These are phyloP conservation scores for Gymnogyps californianus DNA, from an alignment of 2,113 vertebrate species.

Conservation along the genomic window DNA sequence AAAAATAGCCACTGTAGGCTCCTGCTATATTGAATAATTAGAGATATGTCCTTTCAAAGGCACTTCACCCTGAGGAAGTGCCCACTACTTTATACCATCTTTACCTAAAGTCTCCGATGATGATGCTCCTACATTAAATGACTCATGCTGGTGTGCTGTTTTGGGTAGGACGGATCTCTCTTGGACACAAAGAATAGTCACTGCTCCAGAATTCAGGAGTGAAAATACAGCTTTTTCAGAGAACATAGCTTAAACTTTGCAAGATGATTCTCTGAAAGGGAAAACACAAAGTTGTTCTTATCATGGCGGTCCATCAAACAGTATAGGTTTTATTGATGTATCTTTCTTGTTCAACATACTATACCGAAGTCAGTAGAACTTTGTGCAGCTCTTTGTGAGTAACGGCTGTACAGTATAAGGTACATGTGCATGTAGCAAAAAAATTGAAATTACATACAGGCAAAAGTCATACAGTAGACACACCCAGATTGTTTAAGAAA, in stretches of 20 bases:
- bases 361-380: not conserved
- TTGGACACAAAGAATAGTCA: not conserved
- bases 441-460: not conserved
- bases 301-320: not conserved
- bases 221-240: not conserved
- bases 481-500: not conserved
- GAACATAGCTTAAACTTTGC: not conserved
- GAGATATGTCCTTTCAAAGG: not conserved
- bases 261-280: not conserved
- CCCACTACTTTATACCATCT: not conserved
- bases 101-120: not conserved
- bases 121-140: not conserved
- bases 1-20: not conserved
- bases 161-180: not conserved
- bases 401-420: not conserved
- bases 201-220: not conserved
- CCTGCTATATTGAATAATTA: not conserved
- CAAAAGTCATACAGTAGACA: not conserved
- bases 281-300: not conserved
- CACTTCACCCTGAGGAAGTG: not conserved
- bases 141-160: not conserved
- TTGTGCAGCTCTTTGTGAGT: not conserved
- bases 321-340: not conserved
- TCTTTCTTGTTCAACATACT: not conserved
- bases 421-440: not conserved